Evolutionary conservation across 2,113 vertebrate genomes (phyloP).

Genomic region (Hippolais icterina): DNA sequence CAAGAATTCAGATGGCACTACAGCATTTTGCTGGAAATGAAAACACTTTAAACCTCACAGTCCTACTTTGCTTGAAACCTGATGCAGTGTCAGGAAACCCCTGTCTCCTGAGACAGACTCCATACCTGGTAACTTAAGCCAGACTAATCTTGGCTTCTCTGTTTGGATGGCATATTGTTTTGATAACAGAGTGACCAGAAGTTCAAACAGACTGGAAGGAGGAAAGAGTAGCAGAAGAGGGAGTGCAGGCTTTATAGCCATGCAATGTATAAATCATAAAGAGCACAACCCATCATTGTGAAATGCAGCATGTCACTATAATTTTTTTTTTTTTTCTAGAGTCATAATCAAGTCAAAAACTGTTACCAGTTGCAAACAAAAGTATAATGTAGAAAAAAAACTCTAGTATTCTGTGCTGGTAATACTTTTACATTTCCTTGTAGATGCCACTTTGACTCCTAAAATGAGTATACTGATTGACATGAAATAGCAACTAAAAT

Average conservation of each 20-base stretch:
- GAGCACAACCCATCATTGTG: background rate
- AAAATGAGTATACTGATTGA: background rate
- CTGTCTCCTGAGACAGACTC: background rate
- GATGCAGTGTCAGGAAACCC: background rate
- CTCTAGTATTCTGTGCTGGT: background rate
- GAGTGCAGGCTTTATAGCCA: background rate
- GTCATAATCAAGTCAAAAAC: background rate
- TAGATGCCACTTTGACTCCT: background rate
- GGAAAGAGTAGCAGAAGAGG: background rate
- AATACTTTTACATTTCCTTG: background rate
- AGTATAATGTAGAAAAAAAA: background rate
- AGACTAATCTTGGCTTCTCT: background rate
- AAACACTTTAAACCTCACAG: background rate
- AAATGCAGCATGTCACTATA: background rate
- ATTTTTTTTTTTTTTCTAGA: background rate
- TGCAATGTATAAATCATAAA: background rate
- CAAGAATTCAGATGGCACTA: constrained; percentile 27
- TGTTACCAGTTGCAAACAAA: background rate
- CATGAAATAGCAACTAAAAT: background rate
- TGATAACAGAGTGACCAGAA: background rate
- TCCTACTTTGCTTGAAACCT: background rate
- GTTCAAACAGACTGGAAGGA: background rate
- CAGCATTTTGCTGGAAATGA: constrained; percentile 8
- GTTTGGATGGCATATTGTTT: background rate
- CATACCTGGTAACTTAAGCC: background rate